A percentile compares a stretch with the other conserved stretches of the same genome.
Evolutionary conservation across 2,113 vertebrate species (phyloP).

Genomic region (Upupa epops): DNA sequence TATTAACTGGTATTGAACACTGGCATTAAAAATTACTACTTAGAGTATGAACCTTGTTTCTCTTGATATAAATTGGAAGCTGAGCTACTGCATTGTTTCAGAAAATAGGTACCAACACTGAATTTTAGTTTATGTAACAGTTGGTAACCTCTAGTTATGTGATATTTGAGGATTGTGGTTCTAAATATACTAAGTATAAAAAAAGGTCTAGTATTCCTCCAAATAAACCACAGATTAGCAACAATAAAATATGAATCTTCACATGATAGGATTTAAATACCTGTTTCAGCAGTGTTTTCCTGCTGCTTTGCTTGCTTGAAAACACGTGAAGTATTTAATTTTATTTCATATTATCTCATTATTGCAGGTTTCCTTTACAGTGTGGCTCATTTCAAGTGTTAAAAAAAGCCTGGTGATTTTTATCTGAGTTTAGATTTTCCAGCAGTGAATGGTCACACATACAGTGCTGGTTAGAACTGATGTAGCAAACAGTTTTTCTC

Average conservation of each 20-base stretch:
- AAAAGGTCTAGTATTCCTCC: slow-evolving; percentile 36
- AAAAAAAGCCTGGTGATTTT: slow-evolving; percentile 73
- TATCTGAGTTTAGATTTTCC: slow-evolving; percentile 77
- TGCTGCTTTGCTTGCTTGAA: slow-evolving; percentile 65
- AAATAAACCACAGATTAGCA: slow-evolving; percentile 52
- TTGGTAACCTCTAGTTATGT: not conserved
- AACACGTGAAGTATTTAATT: slow-evolving; percentile 80
- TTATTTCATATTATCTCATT: slow-evolving; percentile 78
- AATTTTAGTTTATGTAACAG: not conserved
- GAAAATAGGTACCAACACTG: not conserved
- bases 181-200: slow-evolving; percentile 32
- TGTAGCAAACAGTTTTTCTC: slow-evolving; percentile 57
- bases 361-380: slow-evolving; percentile 81
- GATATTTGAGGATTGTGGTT: not conserved
- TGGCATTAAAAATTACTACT: not conserved
- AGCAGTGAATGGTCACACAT: slow-evolving; percentile 52
- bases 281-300: slow-evolving; percentile 49
- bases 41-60: not conserved
- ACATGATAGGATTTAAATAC: slow-evolving; percentile 69
- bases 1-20: not conserved
- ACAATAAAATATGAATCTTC: slow-evolving; percentile 69
- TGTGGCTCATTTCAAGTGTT: slow-evolving; percentile 68
- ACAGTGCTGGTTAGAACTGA: slow-evolving; percentile 55
- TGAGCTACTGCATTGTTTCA: not conserved
- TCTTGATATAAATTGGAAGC: not conserved